Conservation (phyloP, 2,888 invertebrate genomes). For the Ectemnius continuus region DNA sequence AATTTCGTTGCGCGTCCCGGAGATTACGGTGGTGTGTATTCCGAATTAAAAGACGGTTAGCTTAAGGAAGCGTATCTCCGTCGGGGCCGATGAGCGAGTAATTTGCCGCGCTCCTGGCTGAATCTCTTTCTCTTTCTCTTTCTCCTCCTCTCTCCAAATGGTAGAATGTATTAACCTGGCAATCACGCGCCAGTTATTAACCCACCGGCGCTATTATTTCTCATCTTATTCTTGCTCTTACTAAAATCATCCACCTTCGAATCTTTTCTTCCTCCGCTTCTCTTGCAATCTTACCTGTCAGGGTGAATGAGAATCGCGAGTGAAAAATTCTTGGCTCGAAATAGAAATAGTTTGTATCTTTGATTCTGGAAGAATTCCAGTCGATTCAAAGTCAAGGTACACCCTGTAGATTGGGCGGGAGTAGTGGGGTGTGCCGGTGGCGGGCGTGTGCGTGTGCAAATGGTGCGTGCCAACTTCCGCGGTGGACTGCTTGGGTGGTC, state of each 20-base stretch:
- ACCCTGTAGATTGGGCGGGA: conserved; percentile 42
- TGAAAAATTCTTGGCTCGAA: too few relatives aligned
- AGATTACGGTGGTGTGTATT: not conserved
- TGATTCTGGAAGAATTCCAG: not conserved
- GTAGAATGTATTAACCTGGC: not conserved
- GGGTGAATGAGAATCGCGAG: not conserved
- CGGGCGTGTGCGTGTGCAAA: conserved; percentile 49
- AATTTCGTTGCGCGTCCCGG: not conserved
- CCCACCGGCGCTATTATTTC: not conserved
- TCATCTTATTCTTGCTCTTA: not conserved
- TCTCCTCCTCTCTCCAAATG: not conserved
- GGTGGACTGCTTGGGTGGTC: conserved; percentile 68
- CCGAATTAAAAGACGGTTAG: conserved; percentile 7
- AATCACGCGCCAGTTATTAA: not conserved
- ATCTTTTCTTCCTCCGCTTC: too few relatives aligned
- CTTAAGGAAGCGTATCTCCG: not conserved
- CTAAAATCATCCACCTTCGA: not conserved
- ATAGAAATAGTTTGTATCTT: not conserved
- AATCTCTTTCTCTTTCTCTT: not conserved
- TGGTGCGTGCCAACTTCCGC: conserved; percentile 68
- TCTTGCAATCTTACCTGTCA: not conserved
- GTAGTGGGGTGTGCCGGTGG: conserved; percentile 18
- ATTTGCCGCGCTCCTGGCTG: not conserved
- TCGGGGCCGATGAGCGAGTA: not conserved
- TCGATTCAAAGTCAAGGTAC: conserved; percentile 5